Base-by-base conservation (phyloP, 2,888 invertebrate species). In the Hirtodrosophila alboralis region DNA sequence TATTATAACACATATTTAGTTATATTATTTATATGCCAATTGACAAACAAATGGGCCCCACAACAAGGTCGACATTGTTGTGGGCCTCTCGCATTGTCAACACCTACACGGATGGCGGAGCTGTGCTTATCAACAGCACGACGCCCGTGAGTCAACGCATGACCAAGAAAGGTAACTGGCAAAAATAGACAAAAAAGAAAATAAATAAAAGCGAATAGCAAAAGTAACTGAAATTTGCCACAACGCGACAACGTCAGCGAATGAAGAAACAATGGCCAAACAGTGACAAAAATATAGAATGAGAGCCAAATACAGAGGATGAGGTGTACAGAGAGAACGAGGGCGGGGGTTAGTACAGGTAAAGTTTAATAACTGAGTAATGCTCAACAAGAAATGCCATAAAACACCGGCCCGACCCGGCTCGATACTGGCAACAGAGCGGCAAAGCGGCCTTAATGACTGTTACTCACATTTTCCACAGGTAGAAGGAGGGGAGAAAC, bases 81-180 rank as follows among this genome's bases (percentile, higher is more conserved):
- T 65, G 33, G 53, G 31, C 34, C 43, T 36, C 34, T 45, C 30
- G n/a, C 38, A 43, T 34, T 58, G 53, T 58, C 73, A 58, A 69
- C 76, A 66, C 73, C 73, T 74, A 70, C 75, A 59, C 74, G 61
- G 36, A 33, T 61, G 54, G 69, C 28, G 68, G 65, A 59, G 30
- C 41, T 14, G 49, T 63, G 80, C 75, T 76, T 83, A 79, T 79
- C 84, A 84, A 75, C 69, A 33, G 47, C 58, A 57, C 57, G 47
- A 71, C 66, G 72, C 64, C 84, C 62, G 57, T 80, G 79, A 80
- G 69, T 80, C 79, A 79, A 68, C 75, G 62, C 75, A 84, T 80
- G 79, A 72, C 79, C 79, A 84, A 80, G 77, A 79, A 84, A 66
- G 84, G 84, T 80, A 79, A 80, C 69, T 61, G 51, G 60, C 71